Evolutionary conservation across 2,113 vertebrate species (phyloP), one percentile per base, ranked within the genome.

Genomic region (Deroptyus accipitrinus): DNA sequence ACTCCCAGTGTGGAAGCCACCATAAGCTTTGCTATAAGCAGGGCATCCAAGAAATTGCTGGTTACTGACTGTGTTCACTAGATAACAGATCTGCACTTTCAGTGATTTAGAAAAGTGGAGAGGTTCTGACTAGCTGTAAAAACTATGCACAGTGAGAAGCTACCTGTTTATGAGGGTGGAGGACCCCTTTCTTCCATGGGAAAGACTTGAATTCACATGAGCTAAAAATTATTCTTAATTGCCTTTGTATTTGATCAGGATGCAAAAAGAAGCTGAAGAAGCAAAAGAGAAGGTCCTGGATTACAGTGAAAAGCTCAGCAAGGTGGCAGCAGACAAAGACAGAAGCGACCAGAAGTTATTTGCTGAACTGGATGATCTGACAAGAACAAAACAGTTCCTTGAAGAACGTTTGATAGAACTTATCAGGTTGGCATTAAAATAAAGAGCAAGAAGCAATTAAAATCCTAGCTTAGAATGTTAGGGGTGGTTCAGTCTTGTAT

Each of bases 391-490:
- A 96, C 98, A 98, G 74, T 99, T 99, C 97, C 97, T 99, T 66
- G 99, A 99, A 94, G 99, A 99, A 85, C 97, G 99, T 66, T 98
- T 99, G 69, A 98, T 99, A 23, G 98, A 99, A 94, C 98, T 99
- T 63, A 99, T 99, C 97, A 99, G 98, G 99, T 99, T 97, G 39
- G 96, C 63, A 49, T 49, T 3, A 22, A 76, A 88, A 86, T 35
- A 61, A 63, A 31, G 11, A 61, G 20, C 41, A 86, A 76, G 42
- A 25, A 93, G 79, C 85, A 92, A 25, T 81, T 55, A n/a, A 82
- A 84, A 74, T 46, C 30, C 13, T 67, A 33, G 3, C 2, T 75
- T 92, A 72, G 37, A 28, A 19, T 88, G 19, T 72, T 78, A 64
- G 51, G 49, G 37, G 20, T 67, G 4, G 18, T 79, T 68, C 49